phyloP scores from a whole-genome alignment of 2,797 vertebrate genomes.

The Miichthys miiuy region DNA sequence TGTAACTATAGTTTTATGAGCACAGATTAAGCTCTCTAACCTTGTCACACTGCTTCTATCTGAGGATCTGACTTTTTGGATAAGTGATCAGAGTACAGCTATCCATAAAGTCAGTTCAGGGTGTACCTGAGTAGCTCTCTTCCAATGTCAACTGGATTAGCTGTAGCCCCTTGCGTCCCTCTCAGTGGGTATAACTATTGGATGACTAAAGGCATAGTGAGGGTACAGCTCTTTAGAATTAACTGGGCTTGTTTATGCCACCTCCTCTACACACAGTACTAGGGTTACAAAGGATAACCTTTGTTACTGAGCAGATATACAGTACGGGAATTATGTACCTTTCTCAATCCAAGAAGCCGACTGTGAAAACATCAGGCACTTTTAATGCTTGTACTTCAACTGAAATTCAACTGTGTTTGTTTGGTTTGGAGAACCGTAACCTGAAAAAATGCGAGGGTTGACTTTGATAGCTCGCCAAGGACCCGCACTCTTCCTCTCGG shows the following conservation, averaged over 20 bases:
- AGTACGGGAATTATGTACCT: conserved; percentile 19
- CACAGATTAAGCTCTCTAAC: conserved; percentile 9
- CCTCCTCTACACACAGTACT: neutral
- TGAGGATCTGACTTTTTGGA: neutral
- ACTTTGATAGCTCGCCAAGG: conserved; percentile 69
- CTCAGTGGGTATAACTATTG: neutral
- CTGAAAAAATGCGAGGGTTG: conserved; percentile 59
- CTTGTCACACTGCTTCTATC: neutral
- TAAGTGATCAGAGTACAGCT: neutral
- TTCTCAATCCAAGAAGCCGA: conserved; percentile 27
- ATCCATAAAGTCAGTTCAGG: neutral
- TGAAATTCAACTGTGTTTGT: conserved; percentile 71
- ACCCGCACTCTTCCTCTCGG: conserved; percentile 68
- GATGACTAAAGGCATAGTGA: neutral
- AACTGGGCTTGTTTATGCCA: neutral
- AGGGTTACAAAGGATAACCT: conserved; percentile 27
- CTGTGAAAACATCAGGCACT: conserved; percentile 51
- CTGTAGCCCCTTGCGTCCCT: neutral
- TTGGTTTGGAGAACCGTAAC: conserved; percentile 77
- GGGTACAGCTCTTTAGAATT: conserved; percentile 3
- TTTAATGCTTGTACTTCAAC: conserved; percentile 64
- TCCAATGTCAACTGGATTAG: neutral
- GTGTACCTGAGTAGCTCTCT: neutral
- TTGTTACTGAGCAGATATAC: conserved; percentile 23
- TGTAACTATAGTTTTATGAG: conserved; percentile 5